Percentiles rank a stretch among this genome's conserved stretches.
phyloP scores from a whole-genome alignment of 2,888 invertebrate genomes.

The Blera fallax region DNA sequence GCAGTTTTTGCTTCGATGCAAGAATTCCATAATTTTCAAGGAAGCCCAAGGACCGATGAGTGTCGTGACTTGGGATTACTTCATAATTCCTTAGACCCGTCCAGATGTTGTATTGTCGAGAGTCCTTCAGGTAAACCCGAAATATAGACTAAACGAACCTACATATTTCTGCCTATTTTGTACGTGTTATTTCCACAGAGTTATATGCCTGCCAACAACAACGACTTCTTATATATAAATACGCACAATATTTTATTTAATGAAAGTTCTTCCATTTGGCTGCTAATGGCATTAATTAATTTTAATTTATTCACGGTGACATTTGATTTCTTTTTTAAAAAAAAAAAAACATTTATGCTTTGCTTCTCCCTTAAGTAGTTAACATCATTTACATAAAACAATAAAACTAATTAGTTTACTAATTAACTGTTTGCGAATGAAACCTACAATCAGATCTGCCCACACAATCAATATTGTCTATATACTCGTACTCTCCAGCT shows the following conservation, averaged over 20 bases:
- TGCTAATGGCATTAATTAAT: neutral
- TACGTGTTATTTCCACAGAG: no score
- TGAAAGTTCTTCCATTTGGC: neutral
- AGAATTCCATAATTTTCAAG: no score
- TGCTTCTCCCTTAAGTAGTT: neutral
- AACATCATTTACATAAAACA: constrained; percentile 9
- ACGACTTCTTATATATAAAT: no score
- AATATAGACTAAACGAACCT: no score
- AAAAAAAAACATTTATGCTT: neutral
- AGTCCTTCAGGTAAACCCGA: no score
- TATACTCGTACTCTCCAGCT: neutral
- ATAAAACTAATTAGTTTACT: constrained; percentile 24
- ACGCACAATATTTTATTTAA: neutral
- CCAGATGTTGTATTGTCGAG: no score
- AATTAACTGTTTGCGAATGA: constrained; percentile 11
- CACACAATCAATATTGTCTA: neutral
- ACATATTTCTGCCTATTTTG: no score
- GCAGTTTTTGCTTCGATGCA: no score
- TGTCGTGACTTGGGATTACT: no score
- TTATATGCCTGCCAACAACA: no score
- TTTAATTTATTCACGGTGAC: neutral
- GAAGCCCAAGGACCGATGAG: no score
- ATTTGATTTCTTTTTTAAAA: neutral
- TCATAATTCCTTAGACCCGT: no score
- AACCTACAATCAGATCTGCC: constrained; percentile 24